Percentiles rank a stretch among this genome's conserved stretches.
phyloP scores from a whole-genome alignment of 2,113 vertebrate genomes.

The Chionis minor region DNA sequence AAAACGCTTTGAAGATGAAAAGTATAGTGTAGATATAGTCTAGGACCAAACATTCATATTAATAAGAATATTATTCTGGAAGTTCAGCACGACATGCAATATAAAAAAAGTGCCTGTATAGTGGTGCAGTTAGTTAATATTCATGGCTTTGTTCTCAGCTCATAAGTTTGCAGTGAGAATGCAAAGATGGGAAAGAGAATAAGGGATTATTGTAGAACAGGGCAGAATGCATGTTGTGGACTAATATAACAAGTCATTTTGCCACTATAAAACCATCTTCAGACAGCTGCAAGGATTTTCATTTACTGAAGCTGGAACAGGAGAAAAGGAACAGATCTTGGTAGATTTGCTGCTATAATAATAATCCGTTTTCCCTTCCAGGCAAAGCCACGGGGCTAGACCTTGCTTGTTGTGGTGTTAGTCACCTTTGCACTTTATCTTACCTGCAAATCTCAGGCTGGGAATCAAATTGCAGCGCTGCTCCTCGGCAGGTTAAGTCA shows the following conservation, averaged over 20 bases:
- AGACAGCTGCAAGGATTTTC: conserved; percentile 50
- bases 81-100: not conserved
- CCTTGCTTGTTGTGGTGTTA: conserved; percentile 64
- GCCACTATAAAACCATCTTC: conserved; percentile 6
- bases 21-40: not conserved
- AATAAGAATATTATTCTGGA: not conserved
- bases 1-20: not conserved
- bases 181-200: not conserved
- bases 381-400: conserved; percentile 51
- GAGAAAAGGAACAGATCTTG: conserved; percentile 50
- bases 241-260: conserved; percentile 10
- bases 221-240: not conserved
- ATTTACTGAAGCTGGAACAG: conserved; percentile 30
- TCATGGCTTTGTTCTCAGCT: not conserved
- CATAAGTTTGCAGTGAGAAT: not conserved
- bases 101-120: not conserved
- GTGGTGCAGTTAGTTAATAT: not conserved
- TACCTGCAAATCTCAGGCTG: conserved; percentile 57
- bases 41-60: not conserved
- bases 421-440: conserved; percentile 69
- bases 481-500: conserved; percentile 52
- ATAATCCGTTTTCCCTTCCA: conserved; percentile 50
- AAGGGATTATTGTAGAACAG: conserved; percentile 6
- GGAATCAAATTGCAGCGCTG: conserved; percentile 63
- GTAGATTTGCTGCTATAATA: conserved; percentile 36